Evolutionary conservation across 2,113 vertebrate species (phyloP).

Genomic region (Hirundichthys speculiger): DNA sequence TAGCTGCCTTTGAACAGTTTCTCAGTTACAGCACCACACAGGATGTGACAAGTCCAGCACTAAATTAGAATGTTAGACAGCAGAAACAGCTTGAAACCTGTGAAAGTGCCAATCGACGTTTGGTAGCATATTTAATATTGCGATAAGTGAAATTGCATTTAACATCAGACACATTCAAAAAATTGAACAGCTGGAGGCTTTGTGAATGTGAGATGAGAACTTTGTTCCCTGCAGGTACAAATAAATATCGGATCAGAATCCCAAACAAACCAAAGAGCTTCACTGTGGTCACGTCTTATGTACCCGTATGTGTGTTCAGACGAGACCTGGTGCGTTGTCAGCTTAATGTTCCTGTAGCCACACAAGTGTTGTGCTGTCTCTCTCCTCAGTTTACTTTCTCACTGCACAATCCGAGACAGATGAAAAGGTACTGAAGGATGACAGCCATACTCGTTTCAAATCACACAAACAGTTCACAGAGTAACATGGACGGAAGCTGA

Average conservation of each 20-base stretch:
- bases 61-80: not conserved
- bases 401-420: not conserved
- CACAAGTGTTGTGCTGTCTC: not conserved
- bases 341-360: slow-evolving; percentile 3
- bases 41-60: not conserved
- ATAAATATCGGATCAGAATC: slow-evolving; percentile 3
- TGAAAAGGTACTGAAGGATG: not conserved
- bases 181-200: not conserved
- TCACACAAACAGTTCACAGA: not conserved
- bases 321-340: not conserved
- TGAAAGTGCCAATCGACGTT: not conserved
- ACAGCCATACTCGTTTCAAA: not conserved
- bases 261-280: not conserved
- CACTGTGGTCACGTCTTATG: not conserved
- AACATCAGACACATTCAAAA: not conserved
- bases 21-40: slow-evolving; percentile 24
- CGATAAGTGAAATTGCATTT: too few relatives aligned
- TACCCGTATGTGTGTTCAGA: not conserved
- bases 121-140: too few relatives aligned
- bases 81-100: not conserved
- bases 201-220: not conserved
- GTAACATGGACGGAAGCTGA: not conserved
- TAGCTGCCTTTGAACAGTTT: slow-evolving; percentile 18
- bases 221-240: not conserved
- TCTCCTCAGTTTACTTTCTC: not conserved